phyloP scores from a whole-genome alignment of 2,888 invertebrate genomes.

The Thera obeliscata region DNA sequence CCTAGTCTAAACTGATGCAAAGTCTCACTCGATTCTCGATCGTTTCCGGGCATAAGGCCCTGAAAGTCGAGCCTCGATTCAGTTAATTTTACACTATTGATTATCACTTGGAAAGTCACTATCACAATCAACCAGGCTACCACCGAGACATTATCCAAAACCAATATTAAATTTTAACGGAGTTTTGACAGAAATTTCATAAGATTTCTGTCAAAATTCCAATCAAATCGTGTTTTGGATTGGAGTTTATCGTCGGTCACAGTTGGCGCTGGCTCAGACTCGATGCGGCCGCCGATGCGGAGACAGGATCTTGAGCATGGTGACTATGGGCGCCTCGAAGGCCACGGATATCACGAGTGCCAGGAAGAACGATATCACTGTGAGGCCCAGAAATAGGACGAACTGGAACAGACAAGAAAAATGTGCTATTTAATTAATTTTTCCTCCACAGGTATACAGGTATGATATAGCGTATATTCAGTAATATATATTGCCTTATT shows the following conservation, averaged over 20 bases:
- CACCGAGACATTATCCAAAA: too few relatives aligned
- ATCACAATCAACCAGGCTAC: neutral
- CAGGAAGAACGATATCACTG: constrained; percentile 90
- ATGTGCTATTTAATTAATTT: too few relatives aligned
- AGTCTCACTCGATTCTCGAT: neutral
- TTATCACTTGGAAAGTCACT: constrained; percentile 23
- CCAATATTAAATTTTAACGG: too few relatives aligned
- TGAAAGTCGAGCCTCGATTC: neutral
- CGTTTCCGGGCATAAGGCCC: neutral
- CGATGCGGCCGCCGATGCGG: constrained; percentile 80
- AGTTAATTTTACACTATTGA: too few relatives aligned
- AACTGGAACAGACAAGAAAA: constrained; percentile 75
- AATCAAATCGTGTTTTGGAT: too few relatives aligned
- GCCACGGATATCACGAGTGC: constrained; percentile 92
- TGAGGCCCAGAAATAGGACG: constrained; percentile 91
- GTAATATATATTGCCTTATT: too few relatives aligned
- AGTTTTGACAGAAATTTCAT: too few relatives aligned
- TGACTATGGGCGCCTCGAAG: constrained; percentile 94
- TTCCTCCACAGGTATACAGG: too few relatives aligned
- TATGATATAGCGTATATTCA: too few relatives aligned
- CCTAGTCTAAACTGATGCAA: neutral
- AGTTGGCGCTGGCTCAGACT: constrained; percentile 51
- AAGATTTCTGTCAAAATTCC: too few relatives aligned
- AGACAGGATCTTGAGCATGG: constrained; percentile 89
- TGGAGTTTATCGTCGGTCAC: too few relatives aligned